Base-by-base conservation (phyloP, 2,888 invertebrate genomes). In the Drosophila imparisetae region DNA sequence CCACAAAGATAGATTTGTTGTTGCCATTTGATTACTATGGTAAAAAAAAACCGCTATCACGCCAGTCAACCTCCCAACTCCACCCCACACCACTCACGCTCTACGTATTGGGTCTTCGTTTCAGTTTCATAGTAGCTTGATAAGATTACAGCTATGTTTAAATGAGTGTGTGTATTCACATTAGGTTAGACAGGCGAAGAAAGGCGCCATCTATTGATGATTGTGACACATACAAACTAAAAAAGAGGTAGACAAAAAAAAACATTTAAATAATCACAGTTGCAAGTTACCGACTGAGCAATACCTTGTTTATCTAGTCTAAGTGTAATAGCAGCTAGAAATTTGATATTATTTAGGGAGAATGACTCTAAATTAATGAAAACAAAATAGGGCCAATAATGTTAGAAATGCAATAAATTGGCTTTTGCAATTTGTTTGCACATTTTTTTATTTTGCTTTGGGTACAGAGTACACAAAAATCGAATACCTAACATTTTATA, bases 1-100 rank as follows among this genome's bases (percentile, higher is more conserved):
- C 75, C 58, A 63, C 62, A 78, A 57, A 53, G 15, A 2, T 6
- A 30, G 64, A 70, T 83, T 83, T 83, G 83, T 86, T 86, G 77
- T 75, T 86, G 81, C 68, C 78, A 60, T 66, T 49, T 74, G 60
- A 83, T 78, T 80, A 69, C 83, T 85, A 80, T 78, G 76, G 81
- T 63, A 63, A 86, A 78, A 72, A 63, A 77, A 66, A 57, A 54
- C 61, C 57, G 65, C 61, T 78, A 75, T 81, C 65, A 71, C 29
- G 27, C 18, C 24, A 45, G 38, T 15, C 48, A 32, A 50, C 64
- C 30, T 48, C 10, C 36, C 29, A n/a, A 21, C n/a, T 29, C 13
- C 64, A 29, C 29, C 45, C 15, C 49, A 45, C 24, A 45, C 24
- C 45, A 15, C 40, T 38, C 38, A 48, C 18, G 21, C 50, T 45